Evolutionary conservation across 2,888 invertebrate genomes (phyloP).

Genomic region (Drosophila affinis): DNA sequence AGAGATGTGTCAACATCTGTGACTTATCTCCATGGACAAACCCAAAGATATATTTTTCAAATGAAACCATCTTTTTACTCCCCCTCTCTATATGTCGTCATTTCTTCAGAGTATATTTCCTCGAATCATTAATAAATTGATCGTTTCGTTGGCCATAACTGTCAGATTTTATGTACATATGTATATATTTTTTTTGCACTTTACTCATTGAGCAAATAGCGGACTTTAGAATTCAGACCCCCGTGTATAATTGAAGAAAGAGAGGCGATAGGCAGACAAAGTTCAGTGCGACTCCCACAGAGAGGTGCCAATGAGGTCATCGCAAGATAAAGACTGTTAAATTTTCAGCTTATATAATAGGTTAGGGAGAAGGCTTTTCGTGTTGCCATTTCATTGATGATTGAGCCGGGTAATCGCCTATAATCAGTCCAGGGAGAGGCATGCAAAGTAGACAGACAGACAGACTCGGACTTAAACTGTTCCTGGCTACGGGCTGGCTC

Average conservation of each 20-base stretch:
- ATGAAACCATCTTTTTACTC: background rate
- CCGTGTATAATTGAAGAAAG: constrained; percentile 15
- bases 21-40: constrained; percentile 1
- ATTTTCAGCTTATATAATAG: constrained; percentile 6
- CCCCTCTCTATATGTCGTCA: constrained; percentile 13
- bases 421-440: constrained; percentile 61
- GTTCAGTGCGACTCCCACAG: constrained; percentile 25
- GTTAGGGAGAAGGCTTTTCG: constrained; percentile 24
- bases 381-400: constrained; percentile 54
- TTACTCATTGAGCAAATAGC: constrained; percentile 24
- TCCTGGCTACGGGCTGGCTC: constrained; percentile 11
- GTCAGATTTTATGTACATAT: constrained; percentile 22
- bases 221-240: constrained; percentile 34
- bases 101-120: constrained; percentile 8
- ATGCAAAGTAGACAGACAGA: constrained; percentile 52
- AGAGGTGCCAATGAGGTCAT: constrained; percentile 28
- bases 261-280: constrained; percentile 7
- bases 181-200: constrained; percentile 36
- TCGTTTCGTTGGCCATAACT: constrained; percentile 20
- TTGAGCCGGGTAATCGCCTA: constrained; percentile 59
- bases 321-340: background rate
- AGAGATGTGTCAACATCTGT: constrained; percentile 13
- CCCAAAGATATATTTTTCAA: background rate
- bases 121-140: constrained; percentile 16
- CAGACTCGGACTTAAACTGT: constrained; percentile 7